Percentiles rank a stretch among this genome's conserved stretches.
Conservation (phyloP, 2,888 invertebrate genomes). For the Stictocephala bisonia region DNA sequence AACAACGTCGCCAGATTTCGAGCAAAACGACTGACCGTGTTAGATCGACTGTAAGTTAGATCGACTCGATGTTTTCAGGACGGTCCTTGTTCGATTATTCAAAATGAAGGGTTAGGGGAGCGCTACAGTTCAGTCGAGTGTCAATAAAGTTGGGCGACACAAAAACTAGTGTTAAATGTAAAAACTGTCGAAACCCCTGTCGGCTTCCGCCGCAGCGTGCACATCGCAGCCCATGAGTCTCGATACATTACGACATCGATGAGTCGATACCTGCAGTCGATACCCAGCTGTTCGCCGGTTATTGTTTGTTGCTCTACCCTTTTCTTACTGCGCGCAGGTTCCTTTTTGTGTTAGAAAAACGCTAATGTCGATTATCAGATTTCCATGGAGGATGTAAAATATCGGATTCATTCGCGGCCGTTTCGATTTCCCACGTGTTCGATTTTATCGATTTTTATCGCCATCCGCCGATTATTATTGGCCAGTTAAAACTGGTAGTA, state of each 20-base stretch:
- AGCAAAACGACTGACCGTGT: too few relatives aligned
- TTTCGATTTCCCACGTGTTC: slow-evolving; percentile 32
- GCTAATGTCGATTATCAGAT: slow-evolving; percentile 34
- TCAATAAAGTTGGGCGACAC: slow-evolving; percentile 22
- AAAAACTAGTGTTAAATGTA: slow-evolving; percentile 12
- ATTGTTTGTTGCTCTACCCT: slow-evolving; percentile 26
- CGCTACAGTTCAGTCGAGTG: background rate
- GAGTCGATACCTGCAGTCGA: slow-evolving; percentile 7
- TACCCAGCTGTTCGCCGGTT: slow-evolving; percentile 25
- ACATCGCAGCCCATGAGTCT: background rate
- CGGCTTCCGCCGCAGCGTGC: slow-evolving; percentile 8
- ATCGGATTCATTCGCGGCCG: slow-evolving; percentile 34
- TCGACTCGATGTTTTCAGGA: background rate
- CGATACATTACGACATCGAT: slow-evolving; percentile 27
- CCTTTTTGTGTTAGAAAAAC: slow-evolving; percentile 1
- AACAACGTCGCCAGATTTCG: too few relatives aligned
- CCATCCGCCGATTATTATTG: slow-evolving; percentile 21
- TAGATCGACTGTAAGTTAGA: too few relatives aligned
- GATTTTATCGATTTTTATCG: slow-evolving; percentile 37
- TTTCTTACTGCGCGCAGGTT: background rate
- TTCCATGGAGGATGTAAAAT: slow-evolving; percentile 24
- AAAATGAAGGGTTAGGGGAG: slow-evolving; percentile 41
- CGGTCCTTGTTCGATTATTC: slow-evolving; percentile 2
- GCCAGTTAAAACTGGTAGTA: slow-evolving; percentile 4
- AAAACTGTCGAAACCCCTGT: slow-evolving; percentile 15